phyloP scores from a whole-genome alignment of 2,113 vertebrate genomes.

The Halichoerus grypus region DNA sequence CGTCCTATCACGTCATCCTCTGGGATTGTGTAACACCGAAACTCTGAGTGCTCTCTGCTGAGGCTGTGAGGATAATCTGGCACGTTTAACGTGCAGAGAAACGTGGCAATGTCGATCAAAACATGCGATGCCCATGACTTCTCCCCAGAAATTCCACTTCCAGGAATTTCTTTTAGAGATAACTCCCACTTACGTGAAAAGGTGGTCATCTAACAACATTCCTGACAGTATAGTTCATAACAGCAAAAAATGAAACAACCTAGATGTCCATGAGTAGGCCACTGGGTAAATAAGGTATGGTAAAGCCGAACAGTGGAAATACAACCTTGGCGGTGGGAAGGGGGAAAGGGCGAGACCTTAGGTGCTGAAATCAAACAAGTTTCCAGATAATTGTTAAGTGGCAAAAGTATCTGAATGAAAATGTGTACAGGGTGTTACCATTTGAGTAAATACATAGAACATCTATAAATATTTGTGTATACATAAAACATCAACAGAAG shows the following conservation, averaged over 20 bases:
- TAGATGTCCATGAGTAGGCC: background rate
- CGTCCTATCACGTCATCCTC: rapidly evolving
- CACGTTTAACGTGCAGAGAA: background rate
- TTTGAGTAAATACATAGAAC: background rate
- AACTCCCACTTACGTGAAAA: background rate
- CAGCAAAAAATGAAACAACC: background rate
- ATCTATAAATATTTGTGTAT: background rate
- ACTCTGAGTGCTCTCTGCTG: background rate
- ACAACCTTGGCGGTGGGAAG: background rate
- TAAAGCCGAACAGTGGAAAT: background rate
- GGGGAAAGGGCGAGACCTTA: background rate
- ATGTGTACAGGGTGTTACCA: background rate
- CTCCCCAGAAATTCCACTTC: background rate
- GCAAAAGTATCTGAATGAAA: background rate
- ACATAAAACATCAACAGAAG: background rate
- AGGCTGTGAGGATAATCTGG: background rate
- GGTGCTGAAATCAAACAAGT: background rate
- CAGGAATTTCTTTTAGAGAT: background rate
- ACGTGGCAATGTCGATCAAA: background rate
- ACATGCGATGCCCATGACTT: background rate
- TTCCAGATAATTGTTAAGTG: background rate
- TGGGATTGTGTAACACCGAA: rapidly evolving
- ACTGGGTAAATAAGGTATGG: background rate
- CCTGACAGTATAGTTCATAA: background rate
- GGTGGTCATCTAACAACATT: background rate